phyloP scores from a whole-genome alignment of 2,888 invertebrate species.

The Eueremaeus valkanovi region DNA sequence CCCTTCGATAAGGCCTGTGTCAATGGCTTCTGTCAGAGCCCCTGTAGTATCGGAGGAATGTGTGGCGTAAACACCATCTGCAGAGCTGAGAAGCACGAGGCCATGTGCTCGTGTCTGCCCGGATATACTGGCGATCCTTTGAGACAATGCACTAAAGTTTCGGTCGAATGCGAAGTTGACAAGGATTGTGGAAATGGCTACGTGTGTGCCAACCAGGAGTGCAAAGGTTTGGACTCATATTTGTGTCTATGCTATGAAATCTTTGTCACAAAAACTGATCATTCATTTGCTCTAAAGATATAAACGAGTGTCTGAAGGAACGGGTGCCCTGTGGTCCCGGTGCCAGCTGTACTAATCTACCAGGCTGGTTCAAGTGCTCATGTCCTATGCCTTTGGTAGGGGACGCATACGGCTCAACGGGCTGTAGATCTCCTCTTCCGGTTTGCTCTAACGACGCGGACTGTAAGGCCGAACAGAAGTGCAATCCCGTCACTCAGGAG shows the following conservation, averaged over 20 bases:
- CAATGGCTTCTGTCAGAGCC: conserved; percentile 71
- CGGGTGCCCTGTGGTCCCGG: conserved; percentile 69
- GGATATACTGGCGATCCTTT: conserved; percentile 87
- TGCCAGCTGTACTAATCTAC: conserved; percentile 72
- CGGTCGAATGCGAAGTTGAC: conserved; percentile 46
- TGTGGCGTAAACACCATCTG: conserved; percentile 86
- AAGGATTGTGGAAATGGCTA: conserved; percentile 48
- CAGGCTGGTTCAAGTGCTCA: conserved; percentile 80
- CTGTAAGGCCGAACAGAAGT: conserved; percentile 46
- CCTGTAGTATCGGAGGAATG: conserved; percentile 59
- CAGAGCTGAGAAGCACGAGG: conserved; percentile 86
- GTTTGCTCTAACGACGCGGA: conserved; percentile 47
- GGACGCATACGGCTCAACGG: conserved; percentile 63
- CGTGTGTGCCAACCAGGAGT: conserved; percentile 47
- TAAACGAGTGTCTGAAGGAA: conserved; percentile 72
- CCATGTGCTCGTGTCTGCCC: conserved; percentile 77
- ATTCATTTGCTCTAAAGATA: too few relatives aligned
- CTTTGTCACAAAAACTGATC: neutral
- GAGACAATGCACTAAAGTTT: conserved; percentile 60
- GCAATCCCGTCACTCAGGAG: conserved; percentile 47
- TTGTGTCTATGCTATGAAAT: too few relatives aligned
- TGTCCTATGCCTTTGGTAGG: conserved; percentile 77
- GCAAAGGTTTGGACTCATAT: conserved; percentile 46
- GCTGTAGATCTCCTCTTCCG: conserved; percentile 46
- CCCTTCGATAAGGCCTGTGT: conserved; percentile 60